phyloP scores from a whole-genome alignment of 2,888 invertebrate species.

The Parnassius mnemosyne region DNA sequence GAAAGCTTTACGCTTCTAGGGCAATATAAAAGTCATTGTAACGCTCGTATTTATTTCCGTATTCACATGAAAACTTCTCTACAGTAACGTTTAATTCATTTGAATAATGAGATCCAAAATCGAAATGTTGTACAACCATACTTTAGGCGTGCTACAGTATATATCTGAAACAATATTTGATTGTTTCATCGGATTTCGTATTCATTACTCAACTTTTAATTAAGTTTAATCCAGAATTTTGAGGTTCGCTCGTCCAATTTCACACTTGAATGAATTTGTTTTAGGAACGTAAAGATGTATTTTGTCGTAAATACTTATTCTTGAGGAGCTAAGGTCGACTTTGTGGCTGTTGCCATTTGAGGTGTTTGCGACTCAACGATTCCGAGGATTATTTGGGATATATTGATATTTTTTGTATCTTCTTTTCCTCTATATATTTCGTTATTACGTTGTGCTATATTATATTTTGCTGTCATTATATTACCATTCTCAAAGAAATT shows the following conservation, averaged over 20 bases:
- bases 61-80: conserved; percentile 8
- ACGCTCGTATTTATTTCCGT: conserved; percentile 21
- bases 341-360: conserved; percentile 55
- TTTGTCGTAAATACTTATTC: conserved; percentile 69
- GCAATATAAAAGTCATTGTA: conserved; percentile 23
- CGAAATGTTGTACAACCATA: conserved; percentile 14
- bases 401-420: conserved; percentile 39
- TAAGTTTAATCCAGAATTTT: conserved; percentile 69
- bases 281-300: conserved; percentile 67
- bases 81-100: conserved; percentile 20
- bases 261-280: conserved; percentile 70
- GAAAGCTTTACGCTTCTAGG: conserved; percentile 21
- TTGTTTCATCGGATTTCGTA: conserved; percentile 53
- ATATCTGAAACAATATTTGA: conserved; percentile 37
- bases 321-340: conserved; percentile 64
- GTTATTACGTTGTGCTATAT: conserved; percentile 24
- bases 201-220: conserved; percentile 71
- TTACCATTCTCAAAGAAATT: conserved; percentile 11
- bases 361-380: conserved; percentile 59
- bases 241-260: conserved; percentile 70
- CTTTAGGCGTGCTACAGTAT: conserved; percentile 20
- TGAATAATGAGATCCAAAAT: conserved; percentile 17
- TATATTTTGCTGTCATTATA: conserved; percentile 17
- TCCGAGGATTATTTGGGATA: conserved; percentile 47
- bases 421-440: conserved; percentile 29